phyloP scores from a whole-genome alignment of 2,888 invertebrate genomes.

The Andrena fulva region DNA sequence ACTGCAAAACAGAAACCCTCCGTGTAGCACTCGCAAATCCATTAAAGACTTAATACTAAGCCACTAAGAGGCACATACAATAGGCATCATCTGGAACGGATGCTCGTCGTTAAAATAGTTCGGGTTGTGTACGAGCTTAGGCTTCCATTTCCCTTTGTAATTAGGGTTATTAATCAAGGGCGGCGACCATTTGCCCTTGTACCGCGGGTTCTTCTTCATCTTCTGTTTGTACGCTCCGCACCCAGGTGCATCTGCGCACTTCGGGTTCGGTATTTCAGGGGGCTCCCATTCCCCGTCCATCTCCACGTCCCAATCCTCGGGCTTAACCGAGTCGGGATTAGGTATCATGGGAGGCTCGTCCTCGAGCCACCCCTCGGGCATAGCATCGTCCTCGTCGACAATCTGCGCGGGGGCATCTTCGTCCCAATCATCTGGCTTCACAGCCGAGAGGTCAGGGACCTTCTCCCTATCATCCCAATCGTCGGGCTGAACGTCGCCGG shows the following conservation, averaged over 20 bases:
- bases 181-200: constrained; percentile 97
- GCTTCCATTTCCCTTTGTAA: constrained; percentile 98
- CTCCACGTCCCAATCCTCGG: constrained; percentile 98
- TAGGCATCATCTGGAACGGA: constrained; percentile 95
- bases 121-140: constrained; percentile 95
- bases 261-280: constrained; percentile 95
- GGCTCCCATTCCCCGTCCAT: constrained; percentile 99
- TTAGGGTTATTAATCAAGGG: constrained; percentile 96
- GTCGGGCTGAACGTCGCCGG: constrained; percentile 92
- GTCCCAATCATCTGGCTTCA: constrained; percentile 98
- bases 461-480: constrained; percentile 99
- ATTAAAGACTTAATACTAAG: too few species aligned
- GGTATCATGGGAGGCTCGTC: constrained; percentile 94
- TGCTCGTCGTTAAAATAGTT: constrained; percentile 95
- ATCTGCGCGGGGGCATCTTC: constrained; percentile 97
- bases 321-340: constrained; percentile 94
- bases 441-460: constrained; percentile 95
- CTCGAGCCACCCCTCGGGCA: constrained; percentile 97
- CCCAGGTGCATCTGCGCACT: constrained; percentile 91
- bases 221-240: constrained; percentile 97
- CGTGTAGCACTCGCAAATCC: not conserved
- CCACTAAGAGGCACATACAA: constrained; percentile 89
- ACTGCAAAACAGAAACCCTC: constrained; percentile 85
- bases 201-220: constrained; percentile 94
- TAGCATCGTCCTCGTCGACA: constrained; percentile 92